These are phyloP conservation scores for Eupeodes latifasciatus DNA, from an alignment of 2,888 invertebrate genomes.

Conservation along the genomic window DNA sequence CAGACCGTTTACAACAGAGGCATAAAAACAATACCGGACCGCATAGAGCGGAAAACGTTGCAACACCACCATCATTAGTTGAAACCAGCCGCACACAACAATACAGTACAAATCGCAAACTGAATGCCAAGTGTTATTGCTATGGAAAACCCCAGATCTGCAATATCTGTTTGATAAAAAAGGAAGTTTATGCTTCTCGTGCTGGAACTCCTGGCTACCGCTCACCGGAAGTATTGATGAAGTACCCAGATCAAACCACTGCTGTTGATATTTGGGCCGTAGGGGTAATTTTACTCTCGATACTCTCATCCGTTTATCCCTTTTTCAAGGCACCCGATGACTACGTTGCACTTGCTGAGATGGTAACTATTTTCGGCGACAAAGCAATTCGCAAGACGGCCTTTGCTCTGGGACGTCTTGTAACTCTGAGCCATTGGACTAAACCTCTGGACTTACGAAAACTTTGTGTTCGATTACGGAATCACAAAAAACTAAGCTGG, in stretches of 20 bases:
- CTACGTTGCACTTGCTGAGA: constrained; percentile 91
- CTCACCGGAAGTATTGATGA: constrained; percentile 93
- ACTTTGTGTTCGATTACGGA: constrained; percentile 84
- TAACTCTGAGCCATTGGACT: constrained; percentile 85
- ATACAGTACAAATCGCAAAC: constrained; percentile 81
- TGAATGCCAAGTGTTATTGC: constrained; percentile 86
- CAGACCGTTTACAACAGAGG: constrained; percentile 78
- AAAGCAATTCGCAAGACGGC: constrained; percentile 89
- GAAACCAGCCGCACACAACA: constrained; percentile 67
- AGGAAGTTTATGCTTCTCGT: constrained; percentile 89
- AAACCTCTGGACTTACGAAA: constrained; percentile 85
- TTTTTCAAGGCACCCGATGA: constrained; percentile 94
- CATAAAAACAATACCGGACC: constrained; percentile 44
- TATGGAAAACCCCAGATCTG: constrained; percentile 89
- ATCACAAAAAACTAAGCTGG: constrained; percentile 80
- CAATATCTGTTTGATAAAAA: constrained; percentile 87
- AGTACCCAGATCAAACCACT: constrained; percentile 91
- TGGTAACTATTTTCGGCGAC: constrained; percentile 91
- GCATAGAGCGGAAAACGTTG: constrained; percentile 29
- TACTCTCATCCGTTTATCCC: constrained; percentile 92
- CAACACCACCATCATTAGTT: constrained; percentile 7
- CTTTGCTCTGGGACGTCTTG: constrained; percentile 86
- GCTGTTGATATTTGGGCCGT: constrained; percentile 96
- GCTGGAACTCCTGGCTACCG: constrained; percentile 96
- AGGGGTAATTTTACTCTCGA: constrained; percentile 92